phyloP scores from a whole-genome alignment of 1,140 invertebrate genomes.

The Leptinotarsa undecemlineata region DNA sequence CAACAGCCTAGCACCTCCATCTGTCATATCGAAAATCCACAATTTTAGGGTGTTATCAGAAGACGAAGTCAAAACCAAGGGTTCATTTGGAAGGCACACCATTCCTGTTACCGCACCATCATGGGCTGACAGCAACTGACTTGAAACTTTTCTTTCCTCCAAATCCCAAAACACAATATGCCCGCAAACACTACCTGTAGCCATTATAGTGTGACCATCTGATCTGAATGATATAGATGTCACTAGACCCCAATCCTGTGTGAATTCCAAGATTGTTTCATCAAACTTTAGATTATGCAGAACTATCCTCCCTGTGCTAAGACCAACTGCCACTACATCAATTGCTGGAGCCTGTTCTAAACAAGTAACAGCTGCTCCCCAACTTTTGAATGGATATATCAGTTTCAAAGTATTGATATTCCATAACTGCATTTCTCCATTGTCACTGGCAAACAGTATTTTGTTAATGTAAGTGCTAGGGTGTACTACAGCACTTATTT shows the following conservation, averaged over 20 bases:
- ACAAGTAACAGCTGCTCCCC: slow-evolving; percentile 70
- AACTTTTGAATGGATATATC: slow-evolving; percentile 82
- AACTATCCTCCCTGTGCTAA: slow-evolving; percentile 80
- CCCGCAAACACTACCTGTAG: slow-evolving; percentile 72
- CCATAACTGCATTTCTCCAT: slow-evolving; percentile 88
- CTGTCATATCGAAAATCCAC: slow-evolving; percentile 94
- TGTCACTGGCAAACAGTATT: slow-evolving; percentile 86
- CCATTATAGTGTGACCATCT: slow-evolving; percentile 85
- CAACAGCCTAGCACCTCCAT: slow-evolving; percentile 85
- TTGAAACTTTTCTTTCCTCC: slow-evolving; percentile 78
- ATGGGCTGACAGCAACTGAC: slow-evolving; percentile 79
- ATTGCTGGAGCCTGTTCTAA: slow-evolving; percentile 85
- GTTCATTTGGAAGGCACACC: slow-evolving; percentile 83
- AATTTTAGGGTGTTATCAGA: slow-evolving; percentile 94
- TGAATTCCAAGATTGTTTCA: slow-evolving; percentile 81
- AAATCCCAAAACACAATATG: slow-evolving; percentile 95
- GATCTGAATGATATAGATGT: slow-evolving; percentile 84
- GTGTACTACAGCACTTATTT: slow-evolving; percentile 80
- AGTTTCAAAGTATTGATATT: slow-evolving; percentile 82
- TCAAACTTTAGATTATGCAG: slow-evolving; percentile 90
- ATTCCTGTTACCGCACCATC: slow-evolving; percentile 73
- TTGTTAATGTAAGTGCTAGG: slow-evolving; percentile 94
- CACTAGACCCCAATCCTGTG: slow-evolving; percentile 91
- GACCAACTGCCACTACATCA: slow-evolving; percentile 87
- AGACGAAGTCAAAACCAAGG: slow-evolving; percentile 87